Evolutionary conservation across 2,113 vertebrate species (phyloP).

Genomic region (Pomatostomus ruficeps): DNA sequence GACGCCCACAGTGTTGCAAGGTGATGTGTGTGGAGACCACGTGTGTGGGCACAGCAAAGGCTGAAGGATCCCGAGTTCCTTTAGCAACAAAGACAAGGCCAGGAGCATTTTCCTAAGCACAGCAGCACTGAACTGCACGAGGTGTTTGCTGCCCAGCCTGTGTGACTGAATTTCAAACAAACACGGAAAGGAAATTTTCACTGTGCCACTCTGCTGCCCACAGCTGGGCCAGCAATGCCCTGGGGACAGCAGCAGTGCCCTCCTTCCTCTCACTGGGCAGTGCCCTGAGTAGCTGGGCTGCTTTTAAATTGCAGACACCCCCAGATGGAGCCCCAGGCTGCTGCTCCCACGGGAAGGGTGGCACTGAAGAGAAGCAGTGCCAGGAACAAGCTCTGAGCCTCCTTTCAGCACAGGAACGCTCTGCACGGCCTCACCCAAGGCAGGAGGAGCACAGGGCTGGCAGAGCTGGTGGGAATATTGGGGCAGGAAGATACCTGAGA

Average conservation of each 20-base stretch:
- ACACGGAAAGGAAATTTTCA: not conserved
- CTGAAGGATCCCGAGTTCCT: not conserved
- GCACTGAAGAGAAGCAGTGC: not conserved
- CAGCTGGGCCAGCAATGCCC: not conserved
- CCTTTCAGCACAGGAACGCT: not conserved
- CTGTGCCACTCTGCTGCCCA: not conserved
- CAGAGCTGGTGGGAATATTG: not conserved
- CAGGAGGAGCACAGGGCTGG: not conserved
- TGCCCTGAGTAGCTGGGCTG: not conserved
- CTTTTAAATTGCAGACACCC: rapidly evolving
- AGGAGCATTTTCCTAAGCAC: not conserved
- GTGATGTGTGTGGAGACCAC: rapidly evolving
- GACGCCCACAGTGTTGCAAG: not conserved
- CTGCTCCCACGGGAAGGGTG: not conserved
- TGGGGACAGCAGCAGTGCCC: not conserved
- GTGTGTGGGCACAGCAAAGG: rapidly evolving
- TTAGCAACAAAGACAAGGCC: not conserved
- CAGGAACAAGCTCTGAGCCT: not conserved
- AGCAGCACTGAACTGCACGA: not conserved
- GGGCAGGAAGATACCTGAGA: conserved; percentile 80
- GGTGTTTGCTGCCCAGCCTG: not conserved
- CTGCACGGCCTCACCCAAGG: not conserved
- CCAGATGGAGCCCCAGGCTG: not conserved
- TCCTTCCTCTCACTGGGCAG: too few relatives aligned
- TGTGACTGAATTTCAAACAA: not conserved